Conservation (phyloP, 2,113 vertebrate species). For the Syngnathoides biaculeatus region DNA sequence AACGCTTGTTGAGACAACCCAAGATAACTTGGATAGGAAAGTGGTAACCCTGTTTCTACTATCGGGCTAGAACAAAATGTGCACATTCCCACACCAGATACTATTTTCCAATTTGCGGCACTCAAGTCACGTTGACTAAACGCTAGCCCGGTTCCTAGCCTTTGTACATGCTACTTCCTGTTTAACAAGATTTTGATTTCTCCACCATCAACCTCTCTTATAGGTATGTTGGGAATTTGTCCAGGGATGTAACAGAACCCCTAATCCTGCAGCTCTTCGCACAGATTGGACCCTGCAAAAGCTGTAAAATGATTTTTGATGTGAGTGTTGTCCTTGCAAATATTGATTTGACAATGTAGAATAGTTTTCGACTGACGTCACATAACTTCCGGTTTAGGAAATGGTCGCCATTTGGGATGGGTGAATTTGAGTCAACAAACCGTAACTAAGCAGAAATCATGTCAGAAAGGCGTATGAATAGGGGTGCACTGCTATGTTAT, state of each 20-base stretch:
- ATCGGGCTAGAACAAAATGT: background rate
- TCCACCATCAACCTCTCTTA: conserved; percentile 36
- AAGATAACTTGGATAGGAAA: background rate
- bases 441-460: no score
- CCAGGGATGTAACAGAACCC: conserved; percentile 94
- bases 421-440: no score
- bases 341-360: background rate
- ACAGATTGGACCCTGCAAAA: conserved; percentile 98
- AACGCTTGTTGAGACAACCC: conserved; percentile 42
- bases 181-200: conserved; percentile 49
- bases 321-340: conserved; percentile 73
- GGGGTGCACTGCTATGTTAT: no score
- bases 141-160: conserved; percentile 58
- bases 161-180: conserved; percentile 70
- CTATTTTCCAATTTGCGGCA: background rate
- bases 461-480: no score
- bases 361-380: no score
- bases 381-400: no score
- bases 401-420: no score
- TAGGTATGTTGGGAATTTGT: conserved; percentile 97
- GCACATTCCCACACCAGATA: background rate
- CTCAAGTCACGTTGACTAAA: conserved; percentile 14
- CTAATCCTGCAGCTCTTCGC: conserved; percentile 96
- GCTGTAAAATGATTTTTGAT: conserved; percentile 99
- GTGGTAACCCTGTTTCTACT: background rate